These are phyloP conservation scores for Tribolium castaneum DNA, from an alignment of 1,140 invertebrate genomes.

Conservation along the genomic window DNA sequence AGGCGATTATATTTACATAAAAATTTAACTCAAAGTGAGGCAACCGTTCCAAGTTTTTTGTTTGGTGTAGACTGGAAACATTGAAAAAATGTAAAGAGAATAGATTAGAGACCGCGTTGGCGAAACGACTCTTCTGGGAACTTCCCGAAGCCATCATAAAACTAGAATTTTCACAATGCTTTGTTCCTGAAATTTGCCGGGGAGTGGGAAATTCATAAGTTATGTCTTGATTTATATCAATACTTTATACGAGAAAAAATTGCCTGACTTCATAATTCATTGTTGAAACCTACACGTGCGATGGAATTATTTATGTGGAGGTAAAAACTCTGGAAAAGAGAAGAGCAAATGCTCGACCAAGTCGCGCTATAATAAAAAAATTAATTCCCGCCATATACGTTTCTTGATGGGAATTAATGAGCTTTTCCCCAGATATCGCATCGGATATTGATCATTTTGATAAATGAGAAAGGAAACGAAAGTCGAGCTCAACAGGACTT, in stretches of 20 bases:
- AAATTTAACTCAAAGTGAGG: background rate
- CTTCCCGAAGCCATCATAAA: background rate
- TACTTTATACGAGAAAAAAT: conserved; percentile 10
- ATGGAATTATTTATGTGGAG: background rate
- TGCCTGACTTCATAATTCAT: background rate
- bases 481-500: background rate
- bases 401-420: background rate
- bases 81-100: conserved; percentile 14
- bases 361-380: background rate
- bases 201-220: background rate
- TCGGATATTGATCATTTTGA: background rate
- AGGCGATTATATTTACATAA: background rate
- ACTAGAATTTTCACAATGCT: background rate
- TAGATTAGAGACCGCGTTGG: background rate
- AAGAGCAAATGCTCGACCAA: background rate
- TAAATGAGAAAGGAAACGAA: background rate
- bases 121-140: background rate
- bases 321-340: background rate
- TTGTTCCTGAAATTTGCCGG: background rate
- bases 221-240: conserved; percentile 27
- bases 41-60: background rate
- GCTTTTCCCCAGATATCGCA: background rate
- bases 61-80: background rate
- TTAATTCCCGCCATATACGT: background rate
- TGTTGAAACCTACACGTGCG: background rate